These are phyloP conservation scores for Lutraria lutraria DNA, from an alignment of 2,888 invertebrate genomes.

Conservation along the genomic window DNA sequence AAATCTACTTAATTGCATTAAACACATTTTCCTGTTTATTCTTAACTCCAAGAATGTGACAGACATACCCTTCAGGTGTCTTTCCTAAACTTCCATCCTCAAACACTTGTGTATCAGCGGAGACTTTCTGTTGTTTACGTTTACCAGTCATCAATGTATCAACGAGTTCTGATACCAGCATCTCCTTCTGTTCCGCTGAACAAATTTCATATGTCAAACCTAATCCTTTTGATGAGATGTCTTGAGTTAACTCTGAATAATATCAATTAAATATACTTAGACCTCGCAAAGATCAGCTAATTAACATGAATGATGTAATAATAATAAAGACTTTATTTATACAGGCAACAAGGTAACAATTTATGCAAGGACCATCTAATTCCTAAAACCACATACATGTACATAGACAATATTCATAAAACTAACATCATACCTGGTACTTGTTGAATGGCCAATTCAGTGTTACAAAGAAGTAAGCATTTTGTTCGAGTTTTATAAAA, in stretches of 20 bases:
- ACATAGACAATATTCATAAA: too few species aligned
- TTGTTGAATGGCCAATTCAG: too few species aligned
- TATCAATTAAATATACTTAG: neutral
- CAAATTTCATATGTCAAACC: slow-evolving; percentile 95
- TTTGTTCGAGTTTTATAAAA: too few species aligned
- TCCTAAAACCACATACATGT: too few species aligned
- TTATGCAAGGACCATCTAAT: too few species aligned
- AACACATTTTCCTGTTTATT: too few species aligned
- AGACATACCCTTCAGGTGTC: slow-evolving; percentile 93
- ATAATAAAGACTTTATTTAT: too few species aligned
- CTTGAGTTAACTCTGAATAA: slow-evolving; percentile 94
- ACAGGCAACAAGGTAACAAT: too few species aligned
- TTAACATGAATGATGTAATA: neutral
- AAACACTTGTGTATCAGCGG: slow-evolving; percentile 94
- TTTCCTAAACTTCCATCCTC: slow-evolving; percentile 95
- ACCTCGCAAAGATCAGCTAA: neutral
- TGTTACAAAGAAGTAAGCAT: too few species aligned
- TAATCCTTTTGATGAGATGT: slow-evolving; percentile 96
- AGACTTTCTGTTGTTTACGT: slow-evolving; percentile 89
- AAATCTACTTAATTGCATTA: too few species aligned
- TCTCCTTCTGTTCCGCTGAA: slow-evolving; percentile 90
- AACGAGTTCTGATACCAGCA: slow-evolving; percentile 92
- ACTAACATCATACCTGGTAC: too few species aligned
- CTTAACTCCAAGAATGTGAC: too few species aligned
- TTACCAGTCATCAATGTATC: slow-evolving; percentile 94